Evolutionary conservation across 2,113 vertebrate genomes (phyloP).

Genomic region (Corydoras maculifer): DNA sequence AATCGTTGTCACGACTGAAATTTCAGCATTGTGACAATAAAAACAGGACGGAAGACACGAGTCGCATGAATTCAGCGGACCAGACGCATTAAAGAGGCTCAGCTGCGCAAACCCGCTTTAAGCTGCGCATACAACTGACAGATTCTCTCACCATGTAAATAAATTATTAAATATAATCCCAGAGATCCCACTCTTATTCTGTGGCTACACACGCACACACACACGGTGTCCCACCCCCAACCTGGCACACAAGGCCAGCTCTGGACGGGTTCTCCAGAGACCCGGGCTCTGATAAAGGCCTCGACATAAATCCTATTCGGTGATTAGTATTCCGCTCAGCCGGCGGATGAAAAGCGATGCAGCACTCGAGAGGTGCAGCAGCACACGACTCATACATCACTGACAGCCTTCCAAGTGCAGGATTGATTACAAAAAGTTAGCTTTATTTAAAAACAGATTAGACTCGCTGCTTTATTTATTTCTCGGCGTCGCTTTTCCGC

Average conservation of each 20-base stretch:
- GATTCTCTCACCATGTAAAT: slow-evolving; percentile 38
- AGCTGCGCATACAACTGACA: slow-evolving; percentile 33
- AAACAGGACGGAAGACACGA: not conserved
- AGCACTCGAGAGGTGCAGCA: slow-evolving; percentile 76
- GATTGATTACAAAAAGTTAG: slow-evolving; percentile 80
- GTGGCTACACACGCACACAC: slow-evolving; percentile 24
- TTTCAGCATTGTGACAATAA: slow-evolving; percentile 2
- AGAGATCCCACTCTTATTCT: slow-evolving; percentile 36
- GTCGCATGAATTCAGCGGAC: slow-evolving; percentile 13
- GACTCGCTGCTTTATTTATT: slow-evolving; percentile 55
- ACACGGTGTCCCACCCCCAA: slow-evolving; percentile 26
- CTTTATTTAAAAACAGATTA: slow-evolving; percentile 83
- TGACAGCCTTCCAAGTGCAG: slow-evolving; percentile 75
- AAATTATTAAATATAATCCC: slow-evolving; percentile 46
- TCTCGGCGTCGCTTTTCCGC: slow-evolving; percentile 4
- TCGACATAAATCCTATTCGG: slow-evolving; percentile 79
- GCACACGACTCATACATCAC: slow-evolving; percentile 85
- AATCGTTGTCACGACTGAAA: not conserved
- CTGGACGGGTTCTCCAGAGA: slow-evolving; percentile 50
- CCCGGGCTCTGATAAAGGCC: slow-evolving; percentile 68
- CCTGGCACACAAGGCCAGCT: slow-evolving; percentile 38
- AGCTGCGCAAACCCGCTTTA: slow-evolving; percentile 24
- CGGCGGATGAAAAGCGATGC: slow-evolving; percentile 75
- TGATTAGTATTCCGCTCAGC: slow-evolving; percentile 84
- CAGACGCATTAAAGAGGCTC: slow-evolving; percentile 22